Evolutionary conservation across 2,113 vertebrate species (phyloP).

Genomic region (Acanthisitta chloris): DNA sequence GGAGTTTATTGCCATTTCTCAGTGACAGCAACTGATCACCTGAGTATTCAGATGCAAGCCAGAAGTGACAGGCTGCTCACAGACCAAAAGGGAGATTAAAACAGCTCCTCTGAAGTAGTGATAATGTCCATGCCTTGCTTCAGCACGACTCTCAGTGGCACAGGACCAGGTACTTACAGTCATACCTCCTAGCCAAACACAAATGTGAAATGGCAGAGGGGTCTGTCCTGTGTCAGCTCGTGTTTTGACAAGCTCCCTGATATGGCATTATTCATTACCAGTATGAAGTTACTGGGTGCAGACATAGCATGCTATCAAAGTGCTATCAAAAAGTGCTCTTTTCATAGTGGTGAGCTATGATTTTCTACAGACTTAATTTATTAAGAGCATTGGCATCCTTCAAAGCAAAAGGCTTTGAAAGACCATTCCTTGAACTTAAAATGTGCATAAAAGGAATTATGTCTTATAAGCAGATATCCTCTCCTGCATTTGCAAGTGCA

Average conservation of each 20-base stretch:
- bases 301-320: background rate
- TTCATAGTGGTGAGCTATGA: background rate
- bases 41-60: background rate
- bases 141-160: rapidly evolving
- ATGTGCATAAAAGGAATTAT: background rate
- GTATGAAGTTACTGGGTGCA: background rate
- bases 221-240: background rate
- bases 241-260: background rate
- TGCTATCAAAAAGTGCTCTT: background rate
- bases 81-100: background rate
- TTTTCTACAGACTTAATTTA: background rate
- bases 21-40: background rate
- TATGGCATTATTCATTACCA: background rate
- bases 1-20: background rate
- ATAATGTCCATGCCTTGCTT: background rate
- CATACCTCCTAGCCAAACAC: background rate
- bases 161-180: background rate
- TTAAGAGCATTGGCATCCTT: background rate
- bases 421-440: background rate
- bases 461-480: background rate
- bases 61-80: background rate
- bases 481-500: background rate
- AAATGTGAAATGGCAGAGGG: background rate
- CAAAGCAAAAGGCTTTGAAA: background rate
- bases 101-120: background rate